Conservation (phyloP, 2,797 vertebrate genomes). For the Thaleichthys pacificus region DNA sequence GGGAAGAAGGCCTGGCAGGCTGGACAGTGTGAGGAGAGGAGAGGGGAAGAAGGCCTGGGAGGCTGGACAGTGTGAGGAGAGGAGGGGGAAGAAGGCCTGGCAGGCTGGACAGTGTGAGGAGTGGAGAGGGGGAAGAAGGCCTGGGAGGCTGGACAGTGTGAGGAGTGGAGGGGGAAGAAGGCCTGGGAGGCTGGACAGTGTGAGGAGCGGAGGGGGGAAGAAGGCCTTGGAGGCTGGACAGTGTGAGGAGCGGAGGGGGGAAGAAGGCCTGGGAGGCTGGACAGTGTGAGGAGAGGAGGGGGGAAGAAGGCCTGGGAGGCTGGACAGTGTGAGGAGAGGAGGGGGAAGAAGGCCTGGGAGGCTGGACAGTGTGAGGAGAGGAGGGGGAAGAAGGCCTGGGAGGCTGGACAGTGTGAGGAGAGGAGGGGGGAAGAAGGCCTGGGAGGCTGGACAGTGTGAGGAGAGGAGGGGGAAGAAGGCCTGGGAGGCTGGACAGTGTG, state of each 20-base stretch:
- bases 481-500: too few relatives aligned
- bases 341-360: background rate
- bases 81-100: background rate
- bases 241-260: background rate
- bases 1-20: background rate
- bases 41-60: too few relatives aligned
- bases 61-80: background rate
- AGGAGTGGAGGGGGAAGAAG: background rate
- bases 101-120: constrained; percentile 28
- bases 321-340: background rate
- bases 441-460: constrained; percentile 19
- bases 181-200: constrained; percentile 15
- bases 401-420: too few relatives aligned
- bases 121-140: too few relatives aligned
- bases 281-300: constrained; percentile 36
- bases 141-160: too few relatives aligned
- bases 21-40: constrained; percentile 35
- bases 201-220: too few relatives aligned
- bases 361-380: constrained; percentile 32
- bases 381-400: too few relatives aligned
- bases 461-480: too few relatives aligned
- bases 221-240: too few relatives aligned
- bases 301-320: too few relatives aligned
- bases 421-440: background rate
- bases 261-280: constrained; percentile 6